Evolutionary conservation across 2,113 vertebrate species (phyloP).

Genomic region (Cephalopterus ornatus): DNA sequence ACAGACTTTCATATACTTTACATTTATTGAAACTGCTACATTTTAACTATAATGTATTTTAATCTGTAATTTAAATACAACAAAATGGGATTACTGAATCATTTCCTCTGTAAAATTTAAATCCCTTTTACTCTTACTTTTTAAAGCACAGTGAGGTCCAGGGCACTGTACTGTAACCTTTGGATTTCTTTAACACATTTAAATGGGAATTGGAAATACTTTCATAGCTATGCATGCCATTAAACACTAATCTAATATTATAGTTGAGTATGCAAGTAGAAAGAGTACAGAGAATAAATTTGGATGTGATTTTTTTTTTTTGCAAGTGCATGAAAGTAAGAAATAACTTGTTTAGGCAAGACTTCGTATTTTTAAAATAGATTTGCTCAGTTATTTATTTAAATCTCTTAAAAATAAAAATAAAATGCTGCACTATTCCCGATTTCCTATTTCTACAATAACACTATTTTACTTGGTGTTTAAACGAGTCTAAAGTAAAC

Average conservation of each 20-base stretch:
- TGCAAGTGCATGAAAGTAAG: not conserved
- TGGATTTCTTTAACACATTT: not conserved
- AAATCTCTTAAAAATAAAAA: not conserved
- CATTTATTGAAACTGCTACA: not conserved
- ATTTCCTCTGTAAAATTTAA: not conserved
- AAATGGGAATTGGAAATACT: not conserved
- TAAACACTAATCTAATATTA: constrained; percentile 3
- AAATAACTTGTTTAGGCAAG: not conserved
- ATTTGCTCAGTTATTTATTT: not conserved
- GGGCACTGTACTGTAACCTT: not conserved
- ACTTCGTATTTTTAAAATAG: not conserved
- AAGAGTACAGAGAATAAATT: not conserved
- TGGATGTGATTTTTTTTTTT: not conserved
- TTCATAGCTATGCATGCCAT: not conserved
- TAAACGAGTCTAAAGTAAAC: not conserved
- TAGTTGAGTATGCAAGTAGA: not conserved
- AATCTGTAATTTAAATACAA: not conserved
- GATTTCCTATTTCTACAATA: not conserved
- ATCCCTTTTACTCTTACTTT: not conserved
- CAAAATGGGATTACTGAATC: not conserved
- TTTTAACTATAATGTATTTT: not conserved
- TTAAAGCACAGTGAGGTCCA: not conserved
- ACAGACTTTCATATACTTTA: not conserved
- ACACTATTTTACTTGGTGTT: not conserved
- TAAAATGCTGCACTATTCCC: not conserved